These are phyloP conservation scores for Homarus americanus DNA, from an alignment of 1,140 invertebrate genomes.

Conservation along the genomic window DNA sequence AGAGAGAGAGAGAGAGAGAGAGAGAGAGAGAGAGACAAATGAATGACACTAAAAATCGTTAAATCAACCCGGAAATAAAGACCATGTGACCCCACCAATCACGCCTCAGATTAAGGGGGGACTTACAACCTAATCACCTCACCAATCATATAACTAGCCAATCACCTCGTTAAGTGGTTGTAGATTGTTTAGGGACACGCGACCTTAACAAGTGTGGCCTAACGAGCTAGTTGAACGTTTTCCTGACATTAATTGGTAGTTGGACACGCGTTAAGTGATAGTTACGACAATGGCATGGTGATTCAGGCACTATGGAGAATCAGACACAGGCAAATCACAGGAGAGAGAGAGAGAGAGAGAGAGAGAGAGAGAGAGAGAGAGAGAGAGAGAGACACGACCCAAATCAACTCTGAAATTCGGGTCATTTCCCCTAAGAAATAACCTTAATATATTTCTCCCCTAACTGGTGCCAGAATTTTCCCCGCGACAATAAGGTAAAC, in stretches of 20 bases:
- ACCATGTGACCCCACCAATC: no score
- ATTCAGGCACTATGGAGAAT: background rate
- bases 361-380: no score
- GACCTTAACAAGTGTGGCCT: background rate
- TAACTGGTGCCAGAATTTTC: no score
- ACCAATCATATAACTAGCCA: background rate
- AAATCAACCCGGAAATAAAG: no score
- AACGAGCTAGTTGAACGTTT: background rate
- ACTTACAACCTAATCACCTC: background rate
- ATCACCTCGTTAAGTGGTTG: slow-evolving; percentile 10
- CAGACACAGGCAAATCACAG: no score
- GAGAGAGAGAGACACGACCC: background rate
- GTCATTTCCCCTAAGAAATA: background rate
- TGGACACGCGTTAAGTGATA: background rate
- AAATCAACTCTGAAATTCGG: background rate
- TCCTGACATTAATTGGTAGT: background rate
- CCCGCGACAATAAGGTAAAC: no score
- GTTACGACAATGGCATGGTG: background rate
- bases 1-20: no score
- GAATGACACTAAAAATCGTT: no score
- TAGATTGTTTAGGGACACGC: slow-evolving; percentile 9
- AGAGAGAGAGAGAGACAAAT: no score
- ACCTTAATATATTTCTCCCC: no score
- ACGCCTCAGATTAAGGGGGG: no score
- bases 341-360: no score